Evolutionary conservation across 2,888 invertebrate genomes (phyloP), one percentile per base, ranked within the genome.

Genomic region (Chloroclysta siterata): DNA sequence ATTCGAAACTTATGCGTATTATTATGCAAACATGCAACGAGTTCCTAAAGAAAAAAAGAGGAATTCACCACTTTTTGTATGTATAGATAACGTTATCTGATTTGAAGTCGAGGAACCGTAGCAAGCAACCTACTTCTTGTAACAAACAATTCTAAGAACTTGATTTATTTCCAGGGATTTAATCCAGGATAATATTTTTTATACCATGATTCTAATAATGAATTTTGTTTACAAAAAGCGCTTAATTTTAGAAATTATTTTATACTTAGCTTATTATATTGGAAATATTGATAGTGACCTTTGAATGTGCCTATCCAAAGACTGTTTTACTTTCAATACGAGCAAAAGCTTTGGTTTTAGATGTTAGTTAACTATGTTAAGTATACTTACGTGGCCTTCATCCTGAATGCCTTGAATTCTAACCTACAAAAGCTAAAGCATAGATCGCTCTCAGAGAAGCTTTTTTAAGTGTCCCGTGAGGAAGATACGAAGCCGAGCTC

Each of bases 361-460:
- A n/a, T n/a, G n/a, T n/a, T n/a, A n/a, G n/a, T n/a, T n/a, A n/a
- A n/a, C n/a, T n/a, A n/a, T n/a, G n/a, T n/a, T n/a, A n/a, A n/a
- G n/a, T n/a, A n/a, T n/a, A n/a, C n/a, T n/a, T n/a, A n/a, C n/a
- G n/a, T n/a, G n/a, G n/a, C n/a, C n/a, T n/a, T n/a, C n/a, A n/a
- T n/a, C n/a, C n/a, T 82, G 81, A 81, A 81, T 79, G 76, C 75
- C 63, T 72, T 68, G 77, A n/a, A 81, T 79, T 76, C 72, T 73
- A 80, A 79, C 76, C 77, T 76, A 82, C 82, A 82, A 81, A 76
- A 73, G 72, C 70, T 66, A 61, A 65, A 73, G 72, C 66, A 53
- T 60, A 73, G 66, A 77, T 74, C 68, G 65, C 68, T 75, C 82
- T 73, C 77, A 42, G 61, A 74, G 72, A 82, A 76, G 76, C 76